Percentiles rank a stretch among this genome's conserved stretches.
These are phyloP conservation scores for Pitta sordida DNA, from an alignment of 2,113 vertebrate genomes.

Conservation along the genomic window DNA sequence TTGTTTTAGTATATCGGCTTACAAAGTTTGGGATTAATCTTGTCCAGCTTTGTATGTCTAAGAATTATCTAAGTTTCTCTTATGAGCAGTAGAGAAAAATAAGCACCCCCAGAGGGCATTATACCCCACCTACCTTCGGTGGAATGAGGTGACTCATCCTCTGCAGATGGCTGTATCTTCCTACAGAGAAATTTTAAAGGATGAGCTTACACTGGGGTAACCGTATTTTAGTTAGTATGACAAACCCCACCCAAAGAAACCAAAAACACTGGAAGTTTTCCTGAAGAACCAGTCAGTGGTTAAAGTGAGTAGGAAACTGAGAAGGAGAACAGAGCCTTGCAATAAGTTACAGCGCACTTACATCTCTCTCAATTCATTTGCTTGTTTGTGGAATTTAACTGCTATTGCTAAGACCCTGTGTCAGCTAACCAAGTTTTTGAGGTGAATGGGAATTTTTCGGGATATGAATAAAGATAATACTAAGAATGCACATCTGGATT, in stretches of 20 bases:
- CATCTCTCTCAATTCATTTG: neutral
- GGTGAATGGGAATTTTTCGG: neutral
- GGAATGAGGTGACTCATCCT: neutral
- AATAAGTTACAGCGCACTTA: neutral
- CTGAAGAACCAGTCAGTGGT: neutral
- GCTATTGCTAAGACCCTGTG: neutral
- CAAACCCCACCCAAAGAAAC: neutral
- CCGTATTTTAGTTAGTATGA: neutral
- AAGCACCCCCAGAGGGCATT: neutral
- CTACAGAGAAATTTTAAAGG: neutral
- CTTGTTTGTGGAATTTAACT: neutral
- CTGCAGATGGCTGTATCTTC: neutral
- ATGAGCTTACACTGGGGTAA: neutral
- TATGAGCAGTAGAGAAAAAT: neutral
- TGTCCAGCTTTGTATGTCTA: neutral
- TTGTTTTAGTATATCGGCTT: neutral
- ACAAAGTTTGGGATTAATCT: neutral
- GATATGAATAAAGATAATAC: neutral
- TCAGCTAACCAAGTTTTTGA: neutral
- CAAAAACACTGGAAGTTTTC: neutral
- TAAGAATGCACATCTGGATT: constrained; percentile 31
- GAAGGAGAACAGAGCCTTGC: neutral
- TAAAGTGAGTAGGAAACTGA: neutral
- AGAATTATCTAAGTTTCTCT: neutral
- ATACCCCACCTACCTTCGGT: neutral